Conservation (phyloP, 2,797 vertebrate genomes). For the Odontamblyopus rebecca region DNA sequence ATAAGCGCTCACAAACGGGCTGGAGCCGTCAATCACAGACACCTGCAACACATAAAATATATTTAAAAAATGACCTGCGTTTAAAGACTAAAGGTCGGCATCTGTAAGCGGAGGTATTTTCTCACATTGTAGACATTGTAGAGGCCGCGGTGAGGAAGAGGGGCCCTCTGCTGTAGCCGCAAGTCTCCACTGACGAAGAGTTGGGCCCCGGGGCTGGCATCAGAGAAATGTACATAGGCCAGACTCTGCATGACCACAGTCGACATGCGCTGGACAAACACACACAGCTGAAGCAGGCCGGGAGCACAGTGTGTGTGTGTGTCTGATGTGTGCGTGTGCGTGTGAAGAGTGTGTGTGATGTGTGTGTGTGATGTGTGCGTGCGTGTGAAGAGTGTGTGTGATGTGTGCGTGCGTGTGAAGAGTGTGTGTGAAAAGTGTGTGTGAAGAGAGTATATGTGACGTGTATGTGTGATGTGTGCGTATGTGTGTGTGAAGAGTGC, state of each 20-base stretch:
- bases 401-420: no score
- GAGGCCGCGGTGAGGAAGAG: constrained; percentile 83
- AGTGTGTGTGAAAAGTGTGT: no score
- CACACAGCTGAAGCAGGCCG: background rate
- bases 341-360: no score
- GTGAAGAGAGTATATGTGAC: no score
- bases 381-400: no score
- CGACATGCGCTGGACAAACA: constrained; percentile 84
- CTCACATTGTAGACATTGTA: constrained; percentile 89
- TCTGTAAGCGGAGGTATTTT: background rate
- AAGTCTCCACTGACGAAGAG: constrained; percentile 88
- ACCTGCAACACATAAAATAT: constrained; percentile 66
- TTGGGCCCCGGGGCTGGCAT: constrained; percentile 84
- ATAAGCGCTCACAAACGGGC: constrained; percentile 88
- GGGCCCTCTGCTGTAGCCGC: constrained; percentile 85
- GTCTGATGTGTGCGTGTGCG: background rate
- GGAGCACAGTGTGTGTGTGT: background rate
- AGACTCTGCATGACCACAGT: constrained; percentile 93
- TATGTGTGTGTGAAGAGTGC: no score
- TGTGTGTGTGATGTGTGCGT: no score
- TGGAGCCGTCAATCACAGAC: constrained; percentile 86
- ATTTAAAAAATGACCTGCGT: background rate
- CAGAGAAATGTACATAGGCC: constrained; percentile 86
- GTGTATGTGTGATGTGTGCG: no score
- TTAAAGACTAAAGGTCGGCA: background rate